Percentiles rank a stretch among this genome's conserved stretches.
Conservation (phyloP, 2,888 invertebrate species). For the Dryobota labecula region DNA sequence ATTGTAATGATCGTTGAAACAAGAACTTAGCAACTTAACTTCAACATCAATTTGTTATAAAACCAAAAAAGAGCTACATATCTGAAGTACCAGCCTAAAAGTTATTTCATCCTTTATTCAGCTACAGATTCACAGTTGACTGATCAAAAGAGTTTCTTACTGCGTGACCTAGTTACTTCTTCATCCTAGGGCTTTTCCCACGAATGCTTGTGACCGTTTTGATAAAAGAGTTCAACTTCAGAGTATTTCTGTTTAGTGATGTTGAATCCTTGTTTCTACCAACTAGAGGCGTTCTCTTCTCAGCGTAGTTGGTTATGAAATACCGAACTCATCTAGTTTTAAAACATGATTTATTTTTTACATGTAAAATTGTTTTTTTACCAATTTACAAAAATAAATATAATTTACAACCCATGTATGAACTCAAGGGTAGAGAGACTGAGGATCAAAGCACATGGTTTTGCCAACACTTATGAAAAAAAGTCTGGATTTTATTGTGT, state of each 20-base stretch:
- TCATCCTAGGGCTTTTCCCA: background rate
- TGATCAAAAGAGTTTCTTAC: slow-evolving; percentile 52
- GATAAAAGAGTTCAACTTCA: background rate
- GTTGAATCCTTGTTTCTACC: background rate
- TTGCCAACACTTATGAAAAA: background rate
- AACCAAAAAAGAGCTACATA: background rate
- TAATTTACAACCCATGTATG: too few relatives aligned
- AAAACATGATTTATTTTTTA: too few relatives aligned
- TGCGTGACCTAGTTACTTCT: slow-evolving; percentile 15
- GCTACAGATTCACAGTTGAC: slow-evolving; percentile 33
- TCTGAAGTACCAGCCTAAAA: slow-evolving; percentile 33
- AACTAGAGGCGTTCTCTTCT: background rate
- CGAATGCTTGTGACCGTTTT: background rate
- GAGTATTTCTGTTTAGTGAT: background rate
- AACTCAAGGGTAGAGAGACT: too few relatives aligned
- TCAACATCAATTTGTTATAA: too few relatives aligned
- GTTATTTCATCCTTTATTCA: slow-evolving; percentile 9
- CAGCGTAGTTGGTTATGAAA: too few relatives aligned
- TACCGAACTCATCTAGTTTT: too few relatives aligned
- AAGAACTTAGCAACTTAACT: background rate
- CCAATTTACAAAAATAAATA: too few relatives aligned
- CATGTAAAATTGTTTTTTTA: too few relatives aligned
- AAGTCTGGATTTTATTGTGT: background rate
- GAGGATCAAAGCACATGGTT: background rate
- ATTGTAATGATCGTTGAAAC: background rate